Conservation (phyloP, 1,140 invertebrate species). For the Aphaenogaster rudis region DNA sequence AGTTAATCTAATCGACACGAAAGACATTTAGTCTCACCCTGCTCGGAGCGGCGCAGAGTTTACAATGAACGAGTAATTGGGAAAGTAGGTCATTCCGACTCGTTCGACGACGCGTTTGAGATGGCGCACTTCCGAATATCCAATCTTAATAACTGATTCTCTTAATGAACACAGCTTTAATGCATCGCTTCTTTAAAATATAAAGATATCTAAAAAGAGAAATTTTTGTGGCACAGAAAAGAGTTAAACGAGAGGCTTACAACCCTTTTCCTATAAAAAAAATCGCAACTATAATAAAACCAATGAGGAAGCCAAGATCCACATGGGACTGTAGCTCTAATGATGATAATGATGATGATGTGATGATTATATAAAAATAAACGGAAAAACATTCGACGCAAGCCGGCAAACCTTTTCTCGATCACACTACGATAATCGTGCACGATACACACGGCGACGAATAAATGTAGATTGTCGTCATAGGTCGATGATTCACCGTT, state of each 20-base stretch:
- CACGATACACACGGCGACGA: not conserved
- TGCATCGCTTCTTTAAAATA: not conserved
- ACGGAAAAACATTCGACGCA: not conserved
- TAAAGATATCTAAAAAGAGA: not conserved
- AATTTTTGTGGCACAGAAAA: not conserved
- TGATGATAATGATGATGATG: not conserved
- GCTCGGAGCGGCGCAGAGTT: slow-evolving; percentile 27
- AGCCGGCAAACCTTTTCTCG: not conserved
- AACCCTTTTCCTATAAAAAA: not conserved
- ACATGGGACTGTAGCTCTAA: not conserved
- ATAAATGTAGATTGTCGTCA: not conserved
- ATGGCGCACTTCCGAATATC: slow-evolving; percentile 38
- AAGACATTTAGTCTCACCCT: slow-evolving; percentile 34
- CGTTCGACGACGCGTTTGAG: slow-evolving; percentile 57
- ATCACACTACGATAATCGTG: not conserved
- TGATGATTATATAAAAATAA: slow-evolving; percentile 4
- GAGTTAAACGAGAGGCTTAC: not conserved
- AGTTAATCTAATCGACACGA: slow-evolving; percentile 47
- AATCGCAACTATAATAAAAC: not conserved
- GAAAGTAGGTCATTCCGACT: slow-evolving; percentile 68
- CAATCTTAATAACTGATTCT: not conserved
- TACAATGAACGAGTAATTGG: slow-evolving; percentile 70
- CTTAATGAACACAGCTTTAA: not conserved
- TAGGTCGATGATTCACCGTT: slow-evolving; percentile 63
- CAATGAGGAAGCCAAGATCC: not conserved